Evolutionary conservation across 2,797 vertebrate genomes (phyloP), one percentile per base, ranked within the genome.

Genomic region (Aphelocoma californica): DNA sequence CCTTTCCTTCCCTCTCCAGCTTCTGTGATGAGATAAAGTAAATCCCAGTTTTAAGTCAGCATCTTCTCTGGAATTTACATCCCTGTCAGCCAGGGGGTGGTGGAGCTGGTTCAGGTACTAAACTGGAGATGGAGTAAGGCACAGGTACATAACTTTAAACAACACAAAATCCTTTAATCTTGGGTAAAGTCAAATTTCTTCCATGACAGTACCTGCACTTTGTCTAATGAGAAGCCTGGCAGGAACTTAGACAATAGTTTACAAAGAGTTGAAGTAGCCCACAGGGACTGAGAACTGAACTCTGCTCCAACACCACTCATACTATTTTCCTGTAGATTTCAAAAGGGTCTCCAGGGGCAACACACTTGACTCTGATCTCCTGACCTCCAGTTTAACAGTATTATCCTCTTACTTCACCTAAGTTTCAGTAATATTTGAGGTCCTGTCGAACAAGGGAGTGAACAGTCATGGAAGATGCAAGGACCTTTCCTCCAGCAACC

Each of bases 181-280:
- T 40, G 21, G 45, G 20, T 45, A 80, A 87, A 87, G 5, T 51
- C 29, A 58, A 24, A 38, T 10, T 9, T 65, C 14, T 91, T 67
- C 19, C 7, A 18, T 9, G 8, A 34, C 24, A 57, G 38, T 19
- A 66, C 21, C 18, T 44, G 26, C 6, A 21, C 34, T 77, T 70
- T 67, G 17, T 48, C 26, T 50, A 67, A 82, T 23, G 20, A 85
- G 67, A 78, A 67, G 19, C 17, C 36, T 61, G 17, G 10, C 10
- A 85, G 42, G 20, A 67, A 53, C 31, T 48, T 7, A 47, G 60
- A 12, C 12, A 70, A 62, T 7, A 20, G 24, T 34, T 88, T 53
- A 45, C 0, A 0, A 80, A 38, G 20, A 24, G 20, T 0, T 66
- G 48, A 82, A 78, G n/a, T 10, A 69, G 31, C 26, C 69, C 6